These are phyloP conservation scores for Molossus molossus DNA, from an alignment of 2,797 vertebrate genomes.

Conservation along the genomic window DNA sequence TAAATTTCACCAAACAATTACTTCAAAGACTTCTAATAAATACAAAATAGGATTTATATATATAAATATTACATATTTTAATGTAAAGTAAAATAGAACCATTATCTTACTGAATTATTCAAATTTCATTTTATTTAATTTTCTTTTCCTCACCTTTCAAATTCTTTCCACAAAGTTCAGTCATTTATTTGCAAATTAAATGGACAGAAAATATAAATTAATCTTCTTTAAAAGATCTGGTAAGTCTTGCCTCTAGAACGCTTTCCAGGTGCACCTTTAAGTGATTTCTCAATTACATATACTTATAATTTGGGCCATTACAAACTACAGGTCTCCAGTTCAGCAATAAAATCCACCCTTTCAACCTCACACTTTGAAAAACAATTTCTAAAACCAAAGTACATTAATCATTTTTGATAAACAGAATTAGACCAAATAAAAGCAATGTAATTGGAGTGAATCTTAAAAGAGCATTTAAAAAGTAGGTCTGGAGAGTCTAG, in stretches of 20 bases:
- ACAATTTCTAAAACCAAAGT: neutral
- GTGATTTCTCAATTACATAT: neutral
- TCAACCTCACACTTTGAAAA: constrained; percentile 40
- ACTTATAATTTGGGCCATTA: constrained; percentile 18
- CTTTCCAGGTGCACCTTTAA: neutral
- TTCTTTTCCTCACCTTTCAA: neutral
- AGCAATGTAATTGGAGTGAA: constrained; percentile 4
- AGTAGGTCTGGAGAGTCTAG: neutral
- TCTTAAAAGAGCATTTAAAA: constrained; percentile 9
- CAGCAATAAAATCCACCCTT: neutral
- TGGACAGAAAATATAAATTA: neutral
- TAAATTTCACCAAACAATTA: neutral
- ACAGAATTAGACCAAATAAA: constrained; percentile 32
- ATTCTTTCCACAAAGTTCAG: constrained; percentile 22
- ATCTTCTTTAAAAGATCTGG: neutral
- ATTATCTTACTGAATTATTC: constrained; percentile 40
- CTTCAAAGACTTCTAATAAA: constrained; percentile 3
- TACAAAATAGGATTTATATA: neutral
- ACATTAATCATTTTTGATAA: constrained; percentile 4
- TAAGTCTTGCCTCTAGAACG: neutral
- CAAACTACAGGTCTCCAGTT: neutral
- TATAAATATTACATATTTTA: neutral
- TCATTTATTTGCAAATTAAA: constrained; percentile 52
- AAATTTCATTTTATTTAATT: constrained; percentile 20
- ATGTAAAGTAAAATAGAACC: neutral